A percentile compares a stretch with the other conserved stretches of the same genome.
Evolutionary conservation across 2,113 vertebrate species (phyloP).

Genomic region (Turnix velox): DNA sequence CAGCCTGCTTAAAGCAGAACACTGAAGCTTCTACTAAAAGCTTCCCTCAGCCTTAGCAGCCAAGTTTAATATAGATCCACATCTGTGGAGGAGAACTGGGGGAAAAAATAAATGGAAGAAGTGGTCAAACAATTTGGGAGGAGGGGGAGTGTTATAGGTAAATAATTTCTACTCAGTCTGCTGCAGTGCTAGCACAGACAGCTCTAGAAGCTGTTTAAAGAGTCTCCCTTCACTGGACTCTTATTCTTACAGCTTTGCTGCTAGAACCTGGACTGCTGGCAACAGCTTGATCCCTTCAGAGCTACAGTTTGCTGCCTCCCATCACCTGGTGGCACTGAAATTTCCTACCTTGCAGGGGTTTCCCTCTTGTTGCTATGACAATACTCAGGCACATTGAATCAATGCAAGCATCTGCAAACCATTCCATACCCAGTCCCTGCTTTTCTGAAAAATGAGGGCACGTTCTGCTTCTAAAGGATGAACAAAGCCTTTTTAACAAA

Average conservation of each 20-base stretch:
- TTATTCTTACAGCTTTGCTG: background rate
- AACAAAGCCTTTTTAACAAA: background rate
- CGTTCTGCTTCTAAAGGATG: background rate
- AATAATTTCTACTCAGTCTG: background rate
- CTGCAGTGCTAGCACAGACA: background rate
- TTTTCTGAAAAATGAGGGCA: background rate
- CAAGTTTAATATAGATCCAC: background rate
- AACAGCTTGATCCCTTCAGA: background rate
- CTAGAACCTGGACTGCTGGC: background rate
- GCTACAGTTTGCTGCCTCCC: background rate
- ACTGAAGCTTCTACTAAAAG: background rate
- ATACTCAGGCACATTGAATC: background rate
- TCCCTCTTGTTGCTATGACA: constrained; percentile 56
- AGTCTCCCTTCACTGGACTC: background rate
- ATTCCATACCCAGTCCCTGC: background rate
- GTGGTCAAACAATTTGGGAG: background rate
- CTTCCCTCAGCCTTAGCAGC: background rate
- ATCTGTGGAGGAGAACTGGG: background rate
- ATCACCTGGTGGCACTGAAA: background rate
- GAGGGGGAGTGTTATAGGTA: background rate
- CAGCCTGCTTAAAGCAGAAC: background rate
- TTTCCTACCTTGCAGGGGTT: constrained; percentile 8
- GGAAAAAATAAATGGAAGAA: background rate
- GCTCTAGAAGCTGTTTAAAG: background rate
- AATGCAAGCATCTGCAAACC: background rate